phyloP scores from a whole-genome alignment of 2,888 invertebrate genomes.

The Aphodius granarius region DNA sequence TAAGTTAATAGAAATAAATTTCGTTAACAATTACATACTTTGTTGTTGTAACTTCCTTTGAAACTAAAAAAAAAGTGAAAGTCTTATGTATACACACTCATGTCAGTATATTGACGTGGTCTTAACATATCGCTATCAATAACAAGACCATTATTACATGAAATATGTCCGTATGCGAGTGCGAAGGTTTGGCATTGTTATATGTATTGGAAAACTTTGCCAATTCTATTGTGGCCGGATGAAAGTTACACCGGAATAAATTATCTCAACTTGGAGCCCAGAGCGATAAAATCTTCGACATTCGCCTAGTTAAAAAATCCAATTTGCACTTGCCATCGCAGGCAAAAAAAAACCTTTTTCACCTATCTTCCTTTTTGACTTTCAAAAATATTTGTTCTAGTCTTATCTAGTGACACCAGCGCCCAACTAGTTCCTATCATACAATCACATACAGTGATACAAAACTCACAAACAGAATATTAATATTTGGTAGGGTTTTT shows the following conservation, averaged over 20 bases:
- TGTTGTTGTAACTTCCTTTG: neutral
- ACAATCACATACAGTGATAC: too few relatives aligned
- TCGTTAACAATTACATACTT: neutral
- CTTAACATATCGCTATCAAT: neutral
- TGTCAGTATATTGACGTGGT: neutral
- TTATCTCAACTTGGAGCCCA: neutral
- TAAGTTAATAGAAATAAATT: too few relatives aligned
- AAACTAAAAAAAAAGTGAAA: neutral
- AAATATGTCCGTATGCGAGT: neutral
- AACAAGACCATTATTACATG: neutral
- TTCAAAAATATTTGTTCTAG: neutral
- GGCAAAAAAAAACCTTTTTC: neutral
- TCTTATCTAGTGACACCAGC: too few relatives aligned
- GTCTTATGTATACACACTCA: neutral
- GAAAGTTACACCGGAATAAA: neutral
- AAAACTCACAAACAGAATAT: too few relatives aligned
- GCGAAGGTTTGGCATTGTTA: neutral
- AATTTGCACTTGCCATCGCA: neutral
- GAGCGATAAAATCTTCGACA: neutral
- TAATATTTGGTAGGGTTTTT: too few relatives aligned
- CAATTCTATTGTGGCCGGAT: neutral
- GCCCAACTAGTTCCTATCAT: too few relatives aligned
- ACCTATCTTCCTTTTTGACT: neutral
- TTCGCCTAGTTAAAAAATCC: neutral
- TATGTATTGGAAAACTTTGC: neutral